Conservation (phyloP, 2,888 invertebrate genomes). For the Hypercompe scribonia region DNA sequence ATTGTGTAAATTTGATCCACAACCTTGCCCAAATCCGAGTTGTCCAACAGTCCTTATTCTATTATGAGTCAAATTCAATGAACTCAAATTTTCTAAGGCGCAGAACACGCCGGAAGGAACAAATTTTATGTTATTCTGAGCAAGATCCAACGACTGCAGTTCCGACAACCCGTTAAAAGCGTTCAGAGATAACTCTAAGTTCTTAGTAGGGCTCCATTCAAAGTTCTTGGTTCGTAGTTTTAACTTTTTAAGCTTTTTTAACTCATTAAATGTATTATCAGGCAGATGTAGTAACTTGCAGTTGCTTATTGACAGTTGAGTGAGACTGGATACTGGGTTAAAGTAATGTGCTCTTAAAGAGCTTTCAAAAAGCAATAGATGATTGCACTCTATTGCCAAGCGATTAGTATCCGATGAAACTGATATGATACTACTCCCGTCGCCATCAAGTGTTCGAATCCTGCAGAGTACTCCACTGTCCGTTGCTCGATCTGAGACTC, state of each 20-base stretch:
- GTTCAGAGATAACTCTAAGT: constrained; percentile 90
- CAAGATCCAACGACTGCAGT: constrained; percentile 92
- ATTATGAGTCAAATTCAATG: constrained; percentile 94
- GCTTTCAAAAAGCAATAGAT: constrained; percentile 92
- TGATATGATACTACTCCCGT: constrained; percentile 88
- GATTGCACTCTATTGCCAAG: constrained; percentile 92
- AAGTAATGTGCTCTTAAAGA: constrained; percentile 90
- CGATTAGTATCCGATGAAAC: constrained; percentile 89
- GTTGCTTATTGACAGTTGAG: constrained; percentile 91
- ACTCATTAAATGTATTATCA: constrained; percentile 92
- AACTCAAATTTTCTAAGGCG: constrained; percentile 91
- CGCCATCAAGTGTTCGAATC: constrained; percentile 90
- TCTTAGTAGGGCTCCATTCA: constrained; percentile 92
- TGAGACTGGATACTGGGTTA: constrained; percentile 90
- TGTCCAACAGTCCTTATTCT: constrained; percentile 92
- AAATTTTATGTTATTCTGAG: constrained; percentile 93
- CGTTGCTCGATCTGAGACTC: constrained; percentile 75
- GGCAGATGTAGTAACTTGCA: constrained; percentile 93
- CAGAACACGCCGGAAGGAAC: constrained; percentile 93
- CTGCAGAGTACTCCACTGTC: constrained; percentile 89
- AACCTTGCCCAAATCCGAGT: constrained; percentile 89
- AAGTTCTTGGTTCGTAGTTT: constrained; percentile 92
- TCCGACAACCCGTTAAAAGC: constrained; percentile 93
- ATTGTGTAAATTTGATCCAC: constrained; percentile 90
- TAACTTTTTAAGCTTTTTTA: constrained; percentile 92